Conservation (phyloP, 2,797 vertebrate genomes). For the Coregonus suidteri region DNA sequence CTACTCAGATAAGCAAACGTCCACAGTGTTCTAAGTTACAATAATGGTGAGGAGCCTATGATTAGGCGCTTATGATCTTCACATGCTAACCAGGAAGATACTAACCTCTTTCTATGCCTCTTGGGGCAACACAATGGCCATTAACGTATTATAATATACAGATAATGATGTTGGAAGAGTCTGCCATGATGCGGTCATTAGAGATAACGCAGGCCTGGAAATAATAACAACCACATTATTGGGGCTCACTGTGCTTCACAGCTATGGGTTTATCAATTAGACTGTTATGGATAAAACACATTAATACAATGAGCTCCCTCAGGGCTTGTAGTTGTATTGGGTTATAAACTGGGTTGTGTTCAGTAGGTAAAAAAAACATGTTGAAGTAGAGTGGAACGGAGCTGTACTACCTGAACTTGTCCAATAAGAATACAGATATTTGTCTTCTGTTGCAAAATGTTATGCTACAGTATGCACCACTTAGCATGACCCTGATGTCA, state of each 20-base stretch:
- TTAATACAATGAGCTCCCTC: not conserved
- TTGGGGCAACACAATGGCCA: not conserved
- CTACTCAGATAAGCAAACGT: too few species aligned
- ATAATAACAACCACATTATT: not conserved
- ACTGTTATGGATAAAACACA: not conserved
- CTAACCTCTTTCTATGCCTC: not conserved
- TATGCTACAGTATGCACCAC: not conserved
- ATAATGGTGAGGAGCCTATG: not conserved
- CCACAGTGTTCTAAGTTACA: too few species aligned
- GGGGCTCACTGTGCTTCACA: not conserved
- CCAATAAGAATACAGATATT: not conserved
- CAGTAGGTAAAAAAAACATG: not conserved
- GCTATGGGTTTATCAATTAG: not conserved
- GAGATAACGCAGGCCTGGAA: not conserved
- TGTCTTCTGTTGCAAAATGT: not conserved
- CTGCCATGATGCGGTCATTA: not conserved
- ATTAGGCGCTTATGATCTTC: not conserved
- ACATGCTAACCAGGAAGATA: not conserved
- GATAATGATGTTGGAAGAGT: constrained; percentile 2
- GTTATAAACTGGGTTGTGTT: not conserved
- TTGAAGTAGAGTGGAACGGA: not conserved
- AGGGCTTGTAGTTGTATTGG: not conserved
- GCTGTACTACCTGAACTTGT: not conserved
- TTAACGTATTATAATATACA: constrained; percentile 2
- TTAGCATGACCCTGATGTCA: not conserved